Conservation (phyloP, 2,888 invertebrate species). For the Galerucella nymphaeae region DNA sequence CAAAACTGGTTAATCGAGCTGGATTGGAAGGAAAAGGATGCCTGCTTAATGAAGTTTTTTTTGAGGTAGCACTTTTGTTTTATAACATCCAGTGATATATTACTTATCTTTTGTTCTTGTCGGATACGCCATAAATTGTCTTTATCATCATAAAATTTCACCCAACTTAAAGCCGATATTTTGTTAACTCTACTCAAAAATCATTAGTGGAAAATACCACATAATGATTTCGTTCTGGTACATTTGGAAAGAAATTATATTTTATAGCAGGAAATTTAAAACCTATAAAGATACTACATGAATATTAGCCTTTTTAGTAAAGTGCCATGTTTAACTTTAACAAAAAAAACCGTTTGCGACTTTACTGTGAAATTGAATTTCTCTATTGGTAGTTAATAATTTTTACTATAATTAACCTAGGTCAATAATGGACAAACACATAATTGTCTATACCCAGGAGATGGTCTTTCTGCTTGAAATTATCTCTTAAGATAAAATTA, state of each 20-base stretch:
- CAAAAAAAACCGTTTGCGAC: too few relatives aligned
- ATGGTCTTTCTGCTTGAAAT: too few relatives aligned
- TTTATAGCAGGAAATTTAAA: conserved; percentile 33
- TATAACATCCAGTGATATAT: not conserved
- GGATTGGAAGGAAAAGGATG: too few relatives aligned
- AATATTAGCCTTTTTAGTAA: not conserved
- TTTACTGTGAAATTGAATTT: too few relatives aligned
- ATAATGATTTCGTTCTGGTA: conserved; percentile 29
- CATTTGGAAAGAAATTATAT: conserved; percentile 27
- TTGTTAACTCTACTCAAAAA: conserved; percentile 17
- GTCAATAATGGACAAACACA: too few relatives aligned
- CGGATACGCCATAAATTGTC: conserved; percentile 10
- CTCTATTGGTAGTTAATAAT: too few relatives aligned
- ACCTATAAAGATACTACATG: conserved; percentile 29
- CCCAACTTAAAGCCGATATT: conserved; percentile 7
- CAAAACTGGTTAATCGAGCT: too few relatives aligned
- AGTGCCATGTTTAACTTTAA: not conserved
- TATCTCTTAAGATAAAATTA: too few relatives aligned
- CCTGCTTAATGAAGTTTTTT: not conserved
- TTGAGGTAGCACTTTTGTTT: conserved; percentile 2
- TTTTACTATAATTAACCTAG: too few relatives aligned
- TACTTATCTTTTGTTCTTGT: not conserved
- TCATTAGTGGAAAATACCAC: conserved; percentile 27
- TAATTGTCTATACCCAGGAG: too few relatives aligned
- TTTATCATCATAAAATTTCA: conserved; percentile 7